Evolutionary conservation across 1,140 invertebrate genomes (phyloP), one percentile per base, ranked within the genome.

Genomic region (Pseudobourletiella spinata): DNA sequence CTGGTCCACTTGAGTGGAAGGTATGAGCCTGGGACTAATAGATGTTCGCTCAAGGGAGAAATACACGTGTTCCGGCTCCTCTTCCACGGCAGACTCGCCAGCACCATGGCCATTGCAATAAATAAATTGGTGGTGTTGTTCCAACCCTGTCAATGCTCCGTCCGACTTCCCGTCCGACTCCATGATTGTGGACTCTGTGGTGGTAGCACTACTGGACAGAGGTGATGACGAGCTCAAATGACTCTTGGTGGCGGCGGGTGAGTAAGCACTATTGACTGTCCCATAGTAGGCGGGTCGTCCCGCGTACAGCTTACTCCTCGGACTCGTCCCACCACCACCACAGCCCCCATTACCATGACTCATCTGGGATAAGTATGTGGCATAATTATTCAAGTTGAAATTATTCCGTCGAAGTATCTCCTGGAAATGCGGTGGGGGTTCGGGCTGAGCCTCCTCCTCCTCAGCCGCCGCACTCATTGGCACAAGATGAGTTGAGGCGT

Each of bases 31-130:
- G 22, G 66, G 66, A 68, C 63, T 65, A 39, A 63, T 60, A 39
- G 66, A n/a, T n/a, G n/a, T n/a, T n/a, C n/a, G 63, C 39, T 68
- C 66, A 22, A 68, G 60, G n/a, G 66, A 59, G 15, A 62, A 68
- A 52, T 68, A 68, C 22, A 68, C 66, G 50, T 68, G 63, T 50
- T 68, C 63, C 28, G 59, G 58, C 20, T 68, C 66, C 54, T 63
- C 64, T 60, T 63, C 64, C 35, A 65, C 61, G 44, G 57, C 63
- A 44, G 44, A 43, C 28, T 25, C 43, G 20, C 56, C 30, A 54
- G 46, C 32, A 39, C 32, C 32, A 8, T 39, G 8, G 8, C 32
- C 8, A 8, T 39, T 39, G 8, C 32, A n/a, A 11, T 39, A n/a
- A 39, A 39, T n/a, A 11, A 39, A 39, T 39, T 39, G 32, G 8